A percentile compares a stretch with the other conserved stretches of the same genome.
These are phyloP conservation scores for Baronia brevicornis DNA, from an alignment of 2,888 invertebrate genomes.

Conservation along the genomic window DNA sequence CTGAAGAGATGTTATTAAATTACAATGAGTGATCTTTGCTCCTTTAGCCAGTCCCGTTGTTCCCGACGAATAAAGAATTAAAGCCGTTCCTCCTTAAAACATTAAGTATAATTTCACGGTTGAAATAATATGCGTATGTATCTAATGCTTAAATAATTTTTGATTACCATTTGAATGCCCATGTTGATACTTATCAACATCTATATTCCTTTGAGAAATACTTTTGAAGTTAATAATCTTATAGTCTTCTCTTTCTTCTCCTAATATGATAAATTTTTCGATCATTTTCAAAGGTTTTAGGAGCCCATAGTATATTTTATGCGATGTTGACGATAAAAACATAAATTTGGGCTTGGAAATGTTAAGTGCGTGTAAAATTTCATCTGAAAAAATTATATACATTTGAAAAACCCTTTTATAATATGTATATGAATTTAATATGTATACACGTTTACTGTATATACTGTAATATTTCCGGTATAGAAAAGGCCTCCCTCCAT, in stretches of 20 bases:
- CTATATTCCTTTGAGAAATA: conserved; percentile 20
- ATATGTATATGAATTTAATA: background rate
- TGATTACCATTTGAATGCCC: conserved; percentile 5
- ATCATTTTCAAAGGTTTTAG: conserved; percentile 27
- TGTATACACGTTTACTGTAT: background rate
- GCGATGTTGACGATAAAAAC: conserved; percentile 40
- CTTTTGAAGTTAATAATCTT: conserved; percentile 29
- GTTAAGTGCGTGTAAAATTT: conserved; percentile 39
- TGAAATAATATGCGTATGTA: background rate
- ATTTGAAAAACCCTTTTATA: too few relatives aligned
- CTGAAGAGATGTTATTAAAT: conserved; percentile 35
- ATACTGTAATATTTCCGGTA: too few relatives aligned
- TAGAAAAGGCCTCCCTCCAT: too few relatives aligned
- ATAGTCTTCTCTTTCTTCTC: conserved; percentile 20
- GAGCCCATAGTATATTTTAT: conserved; percentile 29
- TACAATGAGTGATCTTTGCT: conserved; percentile 45
- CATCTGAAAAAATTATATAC: conserved; percentile 33
- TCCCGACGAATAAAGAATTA: conserved; percentile 55
- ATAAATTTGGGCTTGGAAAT: conserved; percentile 49
- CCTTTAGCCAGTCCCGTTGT: conserved; percentile 55
- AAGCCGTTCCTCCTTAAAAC: conserved; percentile 9
- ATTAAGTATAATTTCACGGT: background rate
- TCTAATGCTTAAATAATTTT: background rate
- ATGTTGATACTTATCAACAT: conserved; percentile 1
- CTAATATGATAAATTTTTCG: conserved; percentile 34